phyloP scores from a whole-genome alignment of 2,888 invertebrate genomes.

The Noctua pronuba region DNA sequence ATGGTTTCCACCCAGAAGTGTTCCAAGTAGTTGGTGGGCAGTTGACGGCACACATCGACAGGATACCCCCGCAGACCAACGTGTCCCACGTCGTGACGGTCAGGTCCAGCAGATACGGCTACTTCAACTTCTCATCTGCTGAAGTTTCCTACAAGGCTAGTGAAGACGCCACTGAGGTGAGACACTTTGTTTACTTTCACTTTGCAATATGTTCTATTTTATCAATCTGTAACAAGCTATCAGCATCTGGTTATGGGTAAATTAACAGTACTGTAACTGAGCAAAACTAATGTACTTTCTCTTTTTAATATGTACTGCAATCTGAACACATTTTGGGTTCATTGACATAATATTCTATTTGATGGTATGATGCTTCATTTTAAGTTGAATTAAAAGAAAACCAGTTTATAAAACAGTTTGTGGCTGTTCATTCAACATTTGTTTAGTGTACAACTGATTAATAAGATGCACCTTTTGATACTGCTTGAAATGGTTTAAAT shows the following conservation, averaged over 20 bases:
- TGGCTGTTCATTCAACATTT: not conserved
- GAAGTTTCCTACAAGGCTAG: constrained; percentile 96
- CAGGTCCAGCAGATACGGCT: constrained; percentile 96
- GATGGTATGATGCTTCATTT: not conserved
- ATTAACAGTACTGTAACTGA: not conserved
- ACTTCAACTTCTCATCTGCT: constrained; percentile 99
- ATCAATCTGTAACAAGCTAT: not conserved
- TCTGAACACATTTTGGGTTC: not conserved
- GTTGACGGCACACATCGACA: constrained; percentile 94
- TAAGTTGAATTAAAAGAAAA: not conserved
- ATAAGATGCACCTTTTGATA: not conserved
- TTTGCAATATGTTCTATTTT: constrained; percentile 14
- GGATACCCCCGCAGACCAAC: constrained; percentile 98
- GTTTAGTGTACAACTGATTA: not conserved
- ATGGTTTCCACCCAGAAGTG: constrained; percentile 97
- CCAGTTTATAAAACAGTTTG: not conserved
- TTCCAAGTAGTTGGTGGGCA: constrained; percentile 97
- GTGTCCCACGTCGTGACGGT: constrained; percentile 98
- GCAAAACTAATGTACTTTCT: constrained; percentile 13
- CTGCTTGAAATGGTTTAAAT: not conserved
- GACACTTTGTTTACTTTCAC: constrained; percentile 60
- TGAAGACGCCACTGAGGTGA: constrained; percentile 94
- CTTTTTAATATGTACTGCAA: not conserved
- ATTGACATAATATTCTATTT: not conserved
- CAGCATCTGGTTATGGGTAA: not conserved